Percentiles rank a stretch among this genome's conserved stretches.
These are phyloP conservation scores for Epizoanthus stellaris DNA, from an alignment of 92 coral and sea anemone genomes.

Conservation along the genomic window DNA sequence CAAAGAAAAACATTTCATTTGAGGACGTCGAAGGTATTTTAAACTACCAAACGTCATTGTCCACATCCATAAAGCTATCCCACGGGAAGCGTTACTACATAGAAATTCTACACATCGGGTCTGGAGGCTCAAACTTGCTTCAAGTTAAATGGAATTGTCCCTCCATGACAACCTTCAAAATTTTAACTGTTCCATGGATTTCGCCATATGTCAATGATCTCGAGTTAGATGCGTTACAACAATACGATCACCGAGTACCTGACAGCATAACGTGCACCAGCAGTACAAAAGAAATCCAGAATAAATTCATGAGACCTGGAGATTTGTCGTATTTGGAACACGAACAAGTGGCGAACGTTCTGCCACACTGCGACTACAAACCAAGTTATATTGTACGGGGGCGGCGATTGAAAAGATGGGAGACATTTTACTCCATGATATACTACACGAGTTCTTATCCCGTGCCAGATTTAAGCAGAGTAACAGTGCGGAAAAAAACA, in stretches of 20 bases:
- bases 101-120: background rate
- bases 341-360: background rate
- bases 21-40: background rate
- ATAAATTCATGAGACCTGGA: background rate
- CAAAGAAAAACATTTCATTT: background rate
- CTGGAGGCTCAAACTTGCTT: background rate
- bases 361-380: background rate
- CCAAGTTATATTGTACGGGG: constrained; percentile 10
- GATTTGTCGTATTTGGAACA: background rate
- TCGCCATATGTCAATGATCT: constrained; percentile 9
- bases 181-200: background rate
- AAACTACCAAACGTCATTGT: background rate
- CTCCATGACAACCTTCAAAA: background rate
- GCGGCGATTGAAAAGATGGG: background rate
- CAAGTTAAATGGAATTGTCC: background rate
- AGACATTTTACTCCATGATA: background rate
- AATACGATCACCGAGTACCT: background rate
- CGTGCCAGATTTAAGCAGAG: background rate
- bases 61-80: background rate
- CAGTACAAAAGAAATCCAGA: background rate
- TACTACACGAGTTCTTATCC: constrained; percentile 3
- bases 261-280: background rate
- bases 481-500: background rate
- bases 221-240: background rate
- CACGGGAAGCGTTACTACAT: background rate